Evolutionary conservation across 1,140 invertebrate species (phyloP).

Genomic region (Drosophila virilis): DNA sequence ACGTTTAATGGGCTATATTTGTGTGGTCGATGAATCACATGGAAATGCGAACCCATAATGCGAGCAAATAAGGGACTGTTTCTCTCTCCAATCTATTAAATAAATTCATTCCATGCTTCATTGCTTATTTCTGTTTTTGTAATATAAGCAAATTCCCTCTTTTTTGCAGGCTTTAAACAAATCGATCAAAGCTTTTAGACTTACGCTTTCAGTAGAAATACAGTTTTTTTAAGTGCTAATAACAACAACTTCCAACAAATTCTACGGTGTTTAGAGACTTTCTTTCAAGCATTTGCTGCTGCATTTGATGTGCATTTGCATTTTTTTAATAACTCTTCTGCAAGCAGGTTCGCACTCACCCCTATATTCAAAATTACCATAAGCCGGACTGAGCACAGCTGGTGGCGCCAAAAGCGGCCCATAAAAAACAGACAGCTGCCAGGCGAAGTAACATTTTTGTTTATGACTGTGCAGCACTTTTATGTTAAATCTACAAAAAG

Average conservation of each 20-base stretch:
- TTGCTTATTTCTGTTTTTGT: too few relatives aligned
- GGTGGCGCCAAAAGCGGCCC: constrained; percentile 34
- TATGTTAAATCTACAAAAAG: constrained; percentile 44
- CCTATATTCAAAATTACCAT: constrained; percentile 34
- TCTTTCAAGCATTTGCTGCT: constrained; percentile 20
- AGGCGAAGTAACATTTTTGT: constrained; percentile 65
- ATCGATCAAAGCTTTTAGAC: too few relatives aligned
- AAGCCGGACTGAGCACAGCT: constrained; percentile 31
- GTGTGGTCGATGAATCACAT: too few relatives aligned
- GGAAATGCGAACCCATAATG: too few relatives aligned
- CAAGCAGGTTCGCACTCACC: too few relatives aligned
- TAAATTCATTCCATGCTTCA: too few relatives aligned
- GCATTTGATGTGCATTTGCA: constrained; percentile 41
- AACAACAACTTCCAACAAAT: neutral
- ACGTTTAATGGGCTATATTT: too few relatives aligned
- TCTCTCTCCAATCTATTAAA: too few relatives aligned
- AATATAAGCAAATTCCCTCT: too few relatives aligned
- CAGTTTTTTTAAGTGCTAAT: neutral
- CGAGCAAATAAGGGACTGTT: too few relatives aligned
- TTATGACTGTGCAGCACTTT: constrained; percentile 64
- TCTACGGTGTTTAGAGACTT: neutral
- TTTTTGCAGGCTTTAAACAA: too few relatives aligned
- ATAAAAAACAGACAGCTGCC: constrained; percentile 69
- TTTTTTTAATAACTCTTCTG: constrained; percentile 48
- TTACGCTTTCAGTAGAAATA: too few relatives aligned